Base-by-base conservation (phyloP, 2,888 invertebrate species). In the Drosophila cognata region DNA sequence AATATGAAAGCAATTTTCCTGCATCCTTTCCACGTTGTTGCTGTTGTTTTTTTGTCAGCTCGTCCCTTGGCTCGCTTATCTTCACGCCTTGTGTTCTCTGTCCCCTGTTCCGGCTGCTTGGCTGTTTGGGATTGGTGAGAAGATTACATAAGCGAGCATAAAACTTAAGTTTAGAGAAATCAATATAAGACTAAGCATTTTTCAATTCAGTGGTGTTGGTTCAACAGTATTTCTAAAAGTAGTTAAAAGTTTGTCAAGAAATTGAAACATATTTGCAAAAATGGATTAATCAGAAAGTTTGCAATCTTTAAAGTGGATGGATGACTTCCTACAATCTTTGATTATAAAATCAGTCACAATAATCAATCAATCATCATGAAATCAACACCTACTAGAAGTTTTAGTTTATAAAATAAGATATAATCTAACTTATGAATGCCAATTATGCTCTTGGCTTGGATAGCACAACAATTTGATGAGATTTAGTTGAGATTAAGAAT, bases 1-100 rank as follows among this genome's bases (percentile, higher is more conserved):
- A 91, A 90, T 92, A 91, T 92, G 89, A 82, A 86, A 88, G 89
- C 91, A 90, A 91, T 91, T 91, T 91, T 81, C 81, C 71, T 76
- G 84, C 90, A 89, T 83, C 76, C 84, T 82, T 79, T 88, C 62
- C 46, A 57, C 65, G 73, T 67, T 58, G 62, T 68, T 71, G 41
- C 57, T 56, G 28, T 38, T 55, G 31, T 56, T 53, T 38, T 66
- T 52, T 52, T 56, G 29, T 35, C 52, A 55, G 60, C 43, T 71
- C 31, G 52, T 65, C 71, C 72, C 52, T 48, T 48, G 68, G 60
- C 70, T 55, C 73, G 74, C 74, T 77, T 77, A 79, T 74, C 69
- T 74, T 66, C 50, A 61, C 52, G 52, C 48, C 36, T 21, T n/a
- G 13, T 29, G 46, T 18, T 46, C 66, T 57, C 52, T 33, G 51